Conservation (phyloP, 2,888 invertebrate species). For the Drosophila acutilabella region DNA sequence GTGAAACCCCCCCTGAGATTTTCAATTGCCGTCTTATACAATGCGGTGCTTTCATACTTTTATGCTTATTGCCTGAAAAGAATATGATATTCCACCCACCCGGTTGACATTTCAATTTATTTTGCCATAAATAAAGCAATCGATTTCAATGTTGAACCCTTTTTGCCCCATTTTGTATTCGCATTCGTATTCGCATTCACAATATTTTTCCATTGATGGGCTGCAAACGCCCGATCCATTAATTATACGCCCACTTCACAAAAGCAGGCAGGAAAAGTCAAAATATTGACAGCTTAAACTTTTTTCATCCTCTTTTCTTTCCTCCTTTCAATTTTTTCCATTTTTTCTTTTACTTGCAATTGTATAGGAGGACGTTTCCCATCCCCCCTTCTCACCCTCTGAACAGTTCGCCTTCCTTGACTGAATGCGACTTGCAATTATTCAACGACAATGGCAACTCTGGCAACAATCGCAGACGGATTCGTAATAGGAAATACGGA, state of each 20-base stretch:
- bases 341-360: slow-evolving; percentile 21
- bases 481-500: slow-evolving; percentile 43
- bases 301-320: slow-evolving; percentile 39
- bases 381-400: slow-evolving; percentile 3
- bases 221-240: slow-evolving; percentile 68
- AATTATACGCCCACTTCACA: slow-evolving; percentile 82
- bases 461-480: slow-evolving; percentile 63
- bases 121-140: slow-evolving; percentile 77
- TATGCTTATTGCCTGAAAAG: slow-evolving; percentile 48
- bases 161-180: slow-evolving; percentile 62
- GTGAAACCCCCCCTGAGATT: slow-evolving; percentile 26
- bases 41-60: slow-evolving; percentile 67
- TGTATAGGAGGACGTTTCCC: slow-evolving; percentile 7
- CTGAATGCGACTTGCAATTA: slow-evolving; percentile 70
- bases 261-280: slow-evolving; percentile 77
- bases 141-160: slow-evolving; percentile 59
- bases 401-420: slow-evolving; percentile 1
- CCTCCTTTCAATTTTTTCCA: slow-evolving; percentile 34
- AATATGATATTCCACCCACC: slow-evolving; percentile 76
- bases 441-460: slow-evolving; percentile 66
- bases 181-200: slow-evolving; percentile 64
- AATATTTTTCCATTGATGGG: slow-evolving; percentile 73
- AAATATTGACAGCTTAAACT: slow-evolving; percentile 83
- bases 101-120: slow-evolving; percentile 82
- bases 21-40: slow-evolving; percentile 63